Conservation (phyloP, 2,797 vertebrate genomes). For the Zalophus californianus region DNA sequence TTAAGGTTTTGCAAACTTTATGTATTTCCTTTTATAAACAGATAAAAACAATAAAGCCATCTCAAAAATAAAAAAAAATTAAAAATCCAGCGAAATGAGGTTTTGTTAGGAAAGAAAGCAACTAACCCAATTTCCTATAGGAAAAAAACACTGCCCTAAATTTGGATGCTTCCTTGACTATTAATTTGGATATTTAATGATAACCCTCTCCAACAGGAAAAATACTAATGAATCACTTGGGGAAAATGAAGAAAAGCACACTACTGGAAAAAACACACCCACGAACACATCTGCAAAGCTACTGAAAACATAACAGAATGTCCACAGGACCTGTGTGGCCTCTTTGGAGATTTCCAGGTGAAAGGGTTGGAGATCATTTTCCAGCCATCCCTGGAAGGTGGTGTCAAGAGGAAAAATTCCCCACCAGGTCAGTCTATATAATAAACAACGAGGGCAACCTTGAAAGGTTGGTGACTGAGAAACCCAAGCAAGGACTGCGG, state of each 20-base stretch:
- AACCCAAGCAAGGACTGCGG: not conserved
- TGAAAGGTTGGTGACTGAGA: not conserved
- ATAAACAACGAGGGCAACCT: not conserved
- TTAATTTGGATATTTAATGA: slow-evolving; percentile 73
- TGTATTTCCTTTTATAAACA: slow-evolving; percentile 41
- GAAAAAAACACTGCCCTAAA: slow-evolving; percentile 72
- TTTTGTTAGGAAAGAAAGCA: slow-evolving; percentile 55
- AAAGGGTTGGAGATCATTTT: not conserved
- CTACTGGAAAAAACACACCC: slow-evolving; percentile 34
- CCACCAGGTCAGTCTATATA: not conserved
- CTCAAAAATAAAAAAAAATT: slow-evolving; percentile 30
- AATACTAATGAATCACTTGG: slow-evolving; percentile 73
- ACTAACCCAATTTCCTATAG: slow-evolving; percentile 67
- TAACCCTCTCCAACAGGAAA: slow-evolving; percentile 61
- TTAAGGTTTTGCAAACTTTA: not conserved
- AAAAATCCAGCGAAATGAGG: slow-evolving; percentile 49
- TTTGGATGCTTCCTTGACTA: slow-evolving; percentile 60
- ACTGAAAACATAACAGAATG: not conserved
- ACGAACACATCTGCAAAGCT: slow-evolving; percentile 13
- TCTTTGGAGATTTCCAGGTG: not conserved
- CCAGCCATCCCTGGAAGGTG: not conserved
- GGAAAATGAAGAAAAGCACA: slow-evolving; percentile 55
- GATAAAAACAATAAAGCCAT: slow-evolving; percentile 33
- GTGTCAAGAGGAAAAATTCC: not conserved
- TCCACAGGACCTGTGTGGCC: not conserved